Base-by-base conservation (phyloP, 2,888 invertebrate genomes). In the Eudasyphora cyanicolor region DNA sequence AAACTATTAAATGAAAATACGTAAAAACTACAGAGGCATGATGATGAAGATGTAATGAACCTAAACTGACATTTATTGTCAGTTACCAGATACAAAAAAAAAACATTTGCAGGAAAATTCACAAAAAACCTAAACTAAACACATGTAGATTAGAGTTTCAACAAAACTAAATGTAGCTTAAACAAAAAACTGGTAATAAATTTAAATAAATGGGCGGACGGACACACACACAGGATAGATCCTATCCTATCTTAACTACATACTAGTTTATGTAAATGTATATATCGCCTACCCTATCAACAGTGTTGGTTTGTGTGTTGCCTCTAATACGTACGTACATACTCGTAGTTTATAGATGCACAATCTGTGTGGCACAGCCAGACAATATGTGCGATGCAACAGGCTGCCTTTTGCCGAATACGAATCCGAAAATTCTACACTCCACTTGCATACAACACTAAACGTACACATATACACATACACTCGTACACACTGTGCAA, bases 121-220 rank as follows among this genome's bases (percentile, higher is more conserved):
- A 45, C 45, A 45, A 7, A 45, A 45, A 45, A 2, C 3, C 45
- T n/a, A n/a, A 24, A 60, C 60, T 27, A 57, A 24, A 57, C 6
- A 7, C 27, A 45, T n/a, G 45, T 45, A n/a, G n/a, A 27, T 24
- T 57, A 24, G 17, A 60, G 17, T 17, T 60, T 8, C 10, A 60
- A n/a, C 29, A 29, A 54, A n/a, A 32, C 60, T 24, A 29, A 60
- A 60, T 27, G 29, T 60, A 29, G 27, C 60, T 27, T 24, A 57
- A 60, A 49, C 49, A 49, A 49, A 24, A 57, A 60, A 60, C 29
- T 60, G n/a, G 60, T 60, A 60, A 60, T 60, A 60, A 60, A 60
- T 29, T 60, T 60, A 29, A 60, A 60, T 60, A 21, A 19, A 54
- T 19, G 21, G 21, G 21, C 21, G 29, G 14, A 60, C 60, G n/a